A percentile compares a stretch with the other conserved stretches of the same genome.
phyloP scores from a whole-genome alignment of 23 tunicate genomes.

The Corella eumyota region DNA sequence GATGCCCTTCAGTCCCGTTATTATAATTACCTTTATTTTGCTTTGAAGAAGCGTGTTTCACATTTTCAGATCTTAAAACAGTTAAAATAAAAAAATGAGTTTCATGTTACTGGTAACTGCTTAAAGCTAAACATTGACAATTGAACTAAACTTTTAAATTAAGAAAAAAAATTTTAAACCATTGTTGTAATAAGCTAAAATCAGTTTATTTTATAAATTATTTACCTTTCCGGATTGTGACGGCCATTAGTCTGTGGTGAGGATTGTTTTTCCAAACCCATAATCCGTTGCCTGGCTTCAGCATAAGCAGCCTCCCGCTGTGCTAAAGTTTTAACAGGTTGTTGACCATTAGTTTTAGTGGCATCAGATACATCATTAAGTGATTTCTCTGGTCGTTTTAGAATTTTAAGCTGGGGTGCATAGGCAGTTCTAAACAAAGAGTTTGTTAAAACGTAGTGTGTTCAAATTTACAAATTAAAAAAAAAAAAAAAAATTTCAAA shows the following conservation, averaged over 20 bases:
- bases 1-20: slow-evolving; percentile 15
- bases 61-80: slow-evolving; percentile 31
- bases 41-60: slow-evolving; percentile 39
- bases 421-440: slow-evolving; percentile 46
- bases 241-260: neutral
- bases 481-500: no score
- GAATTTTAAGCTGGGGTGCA: slow-evolving; percentile 66
- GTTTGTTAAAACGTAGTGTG: neutral
- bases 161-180: no score
- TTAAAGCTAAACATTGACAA: no score
- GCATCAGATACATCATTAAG: slow-evolving; percentile 9
- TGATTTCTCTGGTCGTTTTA: slow-evolving; percentile 53
- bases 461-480: no score
- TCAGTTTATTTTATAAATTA: no score
- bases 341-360: slow-evolving; percentile 26
- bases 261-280: slow-evolving; percentile 39
- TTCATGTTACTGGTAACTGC: no score
- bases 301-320: slow-evolving; percentile 96
- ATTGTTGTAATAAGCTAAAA: no score
- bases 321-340: slow-evolving; percentile 62
- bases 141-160: no score
- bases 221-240: no score
- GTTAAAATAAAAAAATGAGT: no score
- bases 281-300: slow-evolving; percentile 85
- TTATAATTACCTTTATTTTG: slow-evolving; percentile 18